Evolutionary conservation across 2,797 vertebrate species (phyloP).

Genomic region (Phalanger gymnotis): DNA sequence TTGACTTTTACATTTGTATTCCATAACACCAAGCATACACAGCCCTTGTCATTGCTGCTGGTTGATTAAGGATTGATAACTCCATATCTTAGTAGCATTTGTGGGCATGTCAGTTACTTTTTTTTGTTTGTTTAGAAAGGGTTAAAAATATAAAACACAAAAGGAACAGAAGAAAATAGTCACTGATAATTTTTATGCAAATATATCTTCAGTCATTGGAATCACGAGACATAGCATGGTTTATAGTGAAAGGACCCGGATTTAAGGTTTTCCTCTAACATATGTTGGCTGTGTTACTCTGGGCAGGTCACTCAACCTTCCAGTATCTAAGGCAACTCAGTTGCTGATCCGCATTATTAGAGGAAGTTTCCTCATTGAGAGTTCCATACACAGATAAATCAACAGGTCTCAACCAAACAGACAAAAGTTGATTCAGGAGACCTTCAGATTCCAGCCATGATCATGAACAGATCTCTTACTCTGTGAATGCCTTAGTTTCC

Average conservation of each 20-base stretch:
- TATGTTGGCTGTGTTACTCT: not conserved
- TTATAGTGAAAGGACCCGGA: not conserved
- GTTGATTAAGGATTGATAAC: not conserved
- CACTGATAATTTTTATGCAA: constrained; percentile 9
- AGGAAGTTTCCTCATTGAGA: not conserved
- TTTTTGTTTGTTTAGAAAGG: constrained; percentile 45
- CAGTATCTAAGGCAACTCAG: not conserved
- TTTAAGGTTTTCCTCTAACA: constrained; percentile 28
- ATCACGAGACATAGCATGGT: not conserved
- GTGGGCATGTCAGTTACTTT: not conserved
- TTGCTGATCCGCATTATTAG: not conserved
- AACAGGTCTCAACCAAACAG: not conserved
- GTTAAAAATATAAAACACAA: constrained; percentile 31
- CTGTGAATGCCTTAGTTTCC: not conserved
- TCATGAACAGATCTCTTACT: too few relatives aligned
- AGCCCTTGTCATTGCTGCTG: not conserved
- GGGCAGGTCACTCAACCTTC: not conserved
- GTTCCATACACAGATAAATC: not conserved
- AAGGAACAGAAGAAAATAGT: constrained; percentile 34
- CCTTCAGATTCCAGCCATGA: not conserved
- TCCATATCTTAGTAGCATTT: not conserved
- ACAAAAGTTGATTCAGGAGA: not conserved
- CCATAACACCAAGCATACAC: not conserved
- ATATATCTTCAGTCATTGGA: not conserved
- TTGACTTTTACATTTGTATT: not conserved